phyloP scores from a whole-genome alignment of 2,888 invertebrate species.

The Caenorhabditis sp. region DNA sequence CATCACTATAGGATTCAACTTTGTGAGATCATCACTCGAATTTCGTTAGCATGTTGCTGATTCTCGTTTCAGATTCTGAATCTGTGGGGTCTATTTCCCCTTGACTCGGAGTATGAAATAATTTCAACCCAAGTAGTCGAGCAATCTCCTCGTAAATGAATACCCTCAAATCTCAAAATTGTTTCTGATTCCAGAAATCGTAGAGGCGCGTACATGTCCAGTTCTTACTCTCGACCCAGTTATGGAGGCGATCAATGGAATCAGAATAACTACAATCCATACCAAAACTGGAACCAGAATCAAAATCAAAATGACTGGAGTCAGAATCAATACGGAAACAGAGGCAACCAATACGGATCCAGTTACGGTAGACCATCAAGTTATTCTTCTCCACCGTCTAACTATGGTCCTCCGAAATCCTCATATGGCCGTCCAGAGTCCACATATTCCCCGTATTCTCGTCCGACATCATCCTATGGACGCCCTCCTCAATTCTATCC shows the following conservation, averaged over 20 bases:
- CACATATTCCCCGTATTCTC: constrained; percentile 54
- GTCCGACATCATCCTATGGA: constrained; percentile 59
- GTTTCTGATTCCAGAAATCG: constrained; percentile 16
- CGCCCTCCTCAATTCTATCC: constrained; percentile 53
- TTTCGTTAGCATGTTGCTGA: no score
- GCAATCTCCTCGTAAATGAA: no score
- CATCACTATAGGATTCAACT: no score
- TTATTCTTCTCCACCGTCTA: constrained; percentile 33
- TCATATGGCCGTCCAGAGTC: constrained; percentile 56
- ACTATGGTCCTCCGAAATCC: constrained; percentile 40
- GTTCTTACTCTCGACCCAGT: constrained; percentile 46
- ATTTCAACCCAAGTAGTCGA: no score
- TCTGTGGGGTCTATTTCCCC: no score
- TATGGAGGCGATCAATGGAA: constrained; percentile 40
- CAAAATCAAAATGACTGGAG: constrained; percentile 39
- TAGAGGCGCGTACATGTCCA: constrained; percentile 54
- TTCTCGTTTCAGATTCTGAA: no score
- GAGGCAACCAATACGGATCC: constrained; percentile 27
- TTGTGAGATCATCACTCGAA: no score
- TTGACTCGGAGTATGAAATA: no score
- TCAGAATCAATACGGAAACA: constrained; percentile 36
- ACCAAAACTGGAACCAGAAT: constrained; percentile 51
- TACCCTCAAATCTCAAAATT: background rate
- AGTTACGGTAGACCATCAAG: constrained; percentile 50
- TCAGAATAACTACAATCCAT: constrained; percentile 55